Evolutionary conservation across 2,797 vertebrate species (phyloP).

Genomic region (Benthosema pterotum): DNA sequence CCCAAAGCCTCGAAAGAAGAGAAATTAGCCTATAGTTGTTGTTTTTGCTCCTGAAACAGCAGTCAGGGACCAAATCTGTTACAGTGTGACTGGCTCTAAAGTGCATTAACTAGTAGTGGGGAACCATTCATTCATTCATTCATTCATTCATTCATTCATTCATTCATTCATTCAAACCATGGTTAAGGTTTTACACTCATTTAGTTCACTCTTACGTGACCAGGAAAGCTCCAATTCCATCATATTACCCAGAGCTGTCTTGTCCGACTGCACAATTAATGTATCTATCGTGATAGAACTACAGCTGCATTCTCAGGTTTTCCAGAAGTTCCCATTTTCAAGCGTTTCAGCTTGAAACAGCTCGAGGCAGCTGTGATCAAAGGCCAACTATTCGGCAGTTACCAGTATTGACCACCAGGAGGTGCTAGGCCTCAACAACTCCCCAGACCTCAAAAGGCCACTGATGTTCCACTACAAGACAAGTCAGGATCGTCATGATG

Average conservation of each 20-base stretch:
- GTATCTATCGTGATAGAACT: not conserved
- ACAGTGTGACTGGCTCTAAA: too few relatives aligned
- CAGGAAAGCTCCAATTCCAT: not conserved
- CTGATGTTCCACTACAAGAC: slow-evolving; percentile 13
- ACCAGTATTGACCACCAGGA: slow-evolving; percentile 59
- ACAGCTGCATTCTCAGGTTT: slow-evolving; percentile 29
- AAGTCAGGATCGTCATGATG: slow-evolving; percentile 13
- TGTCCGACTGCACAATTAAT: slow-evolving; percentile 23
- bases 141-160: too few relatives aligned
- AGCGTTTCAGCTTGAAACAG: slow-evolving; percentile 23
- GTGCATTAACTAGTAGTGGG: too few relatives aligned
- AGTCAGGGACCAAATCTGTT: too few relatives aligned
- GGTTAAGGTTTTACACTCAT: not conserved
- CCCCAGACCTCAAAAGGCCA: slow-evolving; percentile 36
- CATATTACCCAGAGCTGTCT: slow-evolving; percentile 43
- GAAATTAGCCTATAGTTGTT: too few relatives aligned
- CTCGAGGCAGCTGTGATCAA: slow-evolving; percentile 1
- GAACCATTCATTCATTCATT: too few relatives aligned
- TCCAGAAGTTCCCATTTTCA: slow-evolving; percentile 31
- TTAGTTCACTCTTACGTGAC: not conserved
- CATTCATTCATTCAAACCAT: too few relatives aligned
- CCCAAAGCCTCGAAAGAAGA: too few relatives aligned
- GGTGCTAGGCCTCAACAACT: slow-evolving; percentile 66
- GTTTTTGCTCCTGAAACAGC: too few relatives aligned
- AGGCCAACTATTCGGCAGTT: slow-evolving; percentile 31